phyloP scores from a whole-genome alignment of 1,140 invertebrate genomes.

The Bilobella aurantiaca region DNA sequence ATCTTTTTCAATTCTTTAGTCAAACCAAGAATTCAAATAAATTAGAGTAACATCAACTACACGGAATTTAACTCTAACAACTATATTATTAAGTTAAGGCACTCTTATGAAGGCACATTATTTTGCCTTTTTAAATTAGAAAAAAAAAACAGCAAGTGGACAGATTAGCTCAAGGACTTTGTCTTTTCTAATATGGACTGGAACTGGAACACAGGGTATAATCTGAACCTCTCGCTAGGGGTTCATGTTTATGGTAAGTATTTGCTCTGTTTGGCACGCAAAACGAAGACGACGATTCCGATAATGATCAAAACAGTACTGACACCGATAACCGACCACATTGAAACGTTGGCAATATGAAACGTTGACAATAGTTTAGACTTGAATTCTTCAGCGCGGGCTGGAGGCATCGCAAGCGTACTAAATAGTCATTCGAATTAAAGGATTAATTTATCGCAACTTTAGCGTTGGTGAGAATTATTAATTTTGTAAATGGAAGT shows the following conservation, averaged over 20 bases:
- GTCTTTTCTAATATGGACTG: too few species aligned
- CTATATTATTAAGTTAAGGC: not conserved
- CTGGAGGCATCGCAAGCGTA: slow-evolving; percentile 6
- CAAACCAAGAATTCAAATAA: too few species aligned
- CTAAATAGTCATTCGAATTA: not conserved
- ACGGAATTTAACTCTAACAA: too few species aligned
- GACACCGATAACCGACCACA: slow-evolving; percentile 10
- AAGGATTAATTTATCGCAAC: not conserved
- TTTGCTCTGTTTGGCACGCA: slow-evolving; percentile 18
- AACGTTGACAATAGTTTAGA: slow-evolving; percentile 6
- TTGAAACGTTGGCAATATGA: not conserved
- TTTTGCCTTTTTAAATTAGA: not conserved
- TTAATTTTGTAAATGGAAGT: not conserved
- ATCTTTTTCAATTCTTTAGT: too few species aligned
- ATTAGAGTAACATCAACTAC: too few species aligned
- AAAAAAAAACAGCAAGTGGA: not conserved
- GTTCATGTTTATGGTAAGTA: slow-evolving; percentile 3
- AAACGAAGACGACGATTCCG: slow-evolving; percentile 16
- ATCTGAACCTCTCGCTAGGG: too few species aligned
- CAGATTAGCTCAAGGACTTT: not conserved
- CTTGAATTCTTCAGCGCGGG: slow-evolving; percentile 2
- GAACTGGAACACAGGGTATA: too few species aligned
- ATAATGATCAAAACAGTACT: slow-evolving; percentile 5
- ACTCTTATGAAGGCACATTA: not conserved
- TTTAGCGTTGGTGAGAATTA: not conserved